Conservation (phyloP, 2,797 vertebrate genomes). For the Pterois miles region DNA sequence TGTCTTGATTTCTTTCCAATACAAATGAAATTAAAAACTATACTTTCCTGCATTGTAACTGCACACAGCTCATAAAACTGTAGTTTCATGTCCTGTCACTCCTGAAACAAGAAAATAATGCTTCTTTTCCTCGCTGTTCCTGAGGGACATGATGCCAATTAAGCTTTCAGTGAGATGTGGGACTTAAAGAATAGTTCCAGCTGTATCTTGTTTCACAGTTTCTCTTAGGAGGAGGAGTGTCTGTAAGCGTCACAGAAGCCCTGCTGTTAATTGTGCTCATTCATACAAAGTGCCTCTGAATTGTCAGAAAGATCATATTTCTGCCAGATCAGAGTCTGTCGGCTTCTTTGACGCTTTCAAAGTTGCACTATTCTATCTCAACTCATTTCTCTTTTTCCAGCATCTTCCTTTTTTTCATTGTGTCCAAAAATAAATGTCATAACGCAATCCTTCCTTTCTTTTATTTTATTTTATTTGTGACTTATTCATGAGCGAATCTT, state of each 20-base stretch:
- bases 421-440: constrained; percentile 50
- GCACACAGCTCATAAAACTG: background rate
- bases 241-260: constrained; percentile 22
- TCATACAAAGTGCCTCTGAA: constrained; percentile 36
- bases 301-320: constrained; percentile 47
- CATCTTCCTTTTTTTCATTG: constrained; percentile 15
- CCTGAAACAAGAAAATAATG: background rate
- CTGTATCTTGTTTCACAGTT: constrained; percentile 31
- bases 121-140: constrained; percentile 5
- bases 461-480: constrained; percentile 38
- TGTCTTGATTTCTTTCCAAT: background rate
- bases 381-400: constrained; percentile 1
- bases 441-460: constrained; percentile 1
- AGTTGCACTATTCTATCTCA: constrained; percentile 20
- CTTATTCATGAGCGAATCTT: constrained; percentile 58
- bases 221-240: constrained; percentile 24
- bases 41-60: background rate
- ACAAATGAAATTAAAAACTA: background rate
- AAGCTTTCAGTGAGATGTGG: constrained; percentile 12
- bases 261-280: constrained; percentile 59
- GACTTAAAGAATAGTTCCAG: constrained; percentile 26
- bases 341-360: constrained; percentile 3
- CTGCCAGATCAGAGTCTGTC: constrained; percentile 19
- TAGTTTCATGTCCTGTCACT: background rate
- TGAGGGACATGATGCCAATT: background rate